Evolutionary conservation across 2,113 vertebrate species (phyloP).

Genomic region (Stomatorhinus ivindoensis): DNA sequence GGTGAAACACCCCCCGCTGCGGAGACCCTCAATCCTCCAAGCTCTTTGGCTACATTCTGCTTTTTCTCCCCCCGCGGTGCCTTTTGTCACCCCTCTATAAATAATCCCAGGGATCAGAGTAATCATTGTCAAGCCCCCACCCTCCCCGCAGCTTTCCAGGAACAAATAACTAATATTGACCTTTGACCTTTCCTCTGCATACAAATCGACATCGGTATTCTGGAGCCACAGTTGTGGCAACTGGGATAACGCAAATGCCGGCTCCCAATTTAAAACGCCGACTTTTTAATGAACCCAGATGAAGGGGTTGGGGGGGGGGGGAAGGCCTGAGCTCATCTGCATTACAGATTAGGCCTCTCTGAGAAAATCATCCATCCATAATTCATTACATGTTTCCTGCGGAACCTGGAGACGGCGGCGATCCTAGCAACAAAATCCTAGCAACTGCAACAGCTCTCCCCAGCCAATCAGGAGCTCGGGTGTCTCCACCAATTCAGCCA

Average conservation of each 20-base stretch:
- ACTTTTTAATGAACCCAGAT: slow-evolving; percentile 53
- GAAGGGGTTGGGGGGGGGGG: slow-evolving; percentile 34
- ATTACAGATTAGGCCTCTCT: slow-evolving; percentile 70
- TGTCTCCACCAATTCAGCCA: slow-evolving; percentile 37
- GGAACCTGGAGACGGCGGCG: slow-evolving; percentile 58
- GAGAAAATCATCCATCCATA: slow-evolving; percentile 74
- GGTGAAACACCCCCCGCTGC: neutral
- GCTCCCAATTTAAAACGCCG: slow-evolving; percentile 54
- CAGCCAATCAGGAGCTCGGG: slow-evolving; percentile 44
- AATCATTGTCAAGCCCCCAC: slow-evolving; percentile 33
- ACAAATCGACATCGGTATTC: slow-evolving; percentile 55
- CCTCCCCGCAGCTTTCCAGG: slow-evolving; percentile 55
- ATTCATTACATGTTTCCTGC: slow-evolving; percentile 73
- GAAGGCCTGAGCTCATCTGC: slow-evolving; percentile 63
- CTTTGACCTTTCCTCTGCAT: slow-evolving; percentile 54
- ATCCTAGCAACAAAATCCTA: slow-evolving; percentile 77
- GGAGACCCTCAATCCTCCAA: neutral
- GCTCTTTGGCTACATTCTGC: neutral
- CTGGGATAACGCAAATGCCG: slow-evolving; percentile 40
- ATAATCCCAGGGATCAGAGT: slow-evolving; percentile 43
- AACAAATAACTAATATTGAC: slow-evolving; percentile 62
- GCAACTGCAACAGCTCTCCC: slow-evolving; percentile 60
- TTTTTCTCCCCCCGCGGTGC: neutral
- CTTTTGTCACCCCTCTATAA: slow-evolving; percentile 42
- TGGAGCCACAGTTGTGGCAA: slow-evolving; percentile 33